Evolutionary conservation across 2,888 invertebrate species (phyloP), one percentile per base, ranked within the genome.

Genomic region (Heliconius cydno): DNA sequence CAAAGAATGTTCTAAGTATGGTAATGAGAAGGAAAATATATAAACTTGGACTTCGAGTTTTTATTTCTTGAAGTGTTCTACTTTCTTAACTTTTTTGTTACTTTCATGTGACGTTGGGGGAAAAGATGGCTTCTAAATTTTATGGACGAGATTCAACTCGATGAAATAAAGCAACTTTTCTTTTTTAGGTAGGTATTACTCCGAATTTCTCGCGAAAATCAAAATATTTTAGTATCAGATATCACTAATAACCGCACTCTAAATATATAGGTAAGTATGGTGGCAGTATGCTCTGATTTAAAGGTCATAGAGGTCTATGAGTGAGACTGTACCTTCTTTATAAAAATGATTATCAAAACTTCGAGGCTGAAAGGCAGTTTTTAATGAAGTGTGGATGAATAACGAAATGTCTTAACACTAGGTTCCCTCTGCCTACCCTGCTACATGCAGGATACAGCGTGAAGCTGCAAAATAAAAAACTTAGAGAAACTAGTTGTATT

Each of bases 1-100:
- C 60, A 73, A 73, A 73, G n/a, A 60, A 72, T 34, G 28, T 46
- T 28, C 28, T 28, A 57, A 34, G 34, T 57, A 73, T 73, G 57
- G 57, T 73, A 73, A 73, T 73, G 34, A 73, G 15, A 73, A 38
- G 34, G 34, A 60, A 73, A 60, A 22, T 73, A 57, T 57, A 60
- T 57, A 73, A 73, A 60, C 60, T 73, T 72, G 57, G 60, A 38
- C 60, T 13, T 70, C 25, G 15, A 38, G 73, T 60, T 73, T 73
- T 73, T 73, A 73, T 73, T 60, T n/a, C 70, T 60, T 25, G n/a
- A 60, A 73, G 73, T 60, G 73, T 34, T 73, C 73, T 30, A 73
- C n/a, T 60, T 73, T 73, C 15, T 19, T 13, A 73, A 73, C 73
- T 38, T 73, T 73, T 73, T 38, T 38, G 73, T 60, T 73, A 73